phyloP scores from a whole-genome alignment of 2,113 vertebrate genomes.

The Myiozetetes cayanensis region DNA sequence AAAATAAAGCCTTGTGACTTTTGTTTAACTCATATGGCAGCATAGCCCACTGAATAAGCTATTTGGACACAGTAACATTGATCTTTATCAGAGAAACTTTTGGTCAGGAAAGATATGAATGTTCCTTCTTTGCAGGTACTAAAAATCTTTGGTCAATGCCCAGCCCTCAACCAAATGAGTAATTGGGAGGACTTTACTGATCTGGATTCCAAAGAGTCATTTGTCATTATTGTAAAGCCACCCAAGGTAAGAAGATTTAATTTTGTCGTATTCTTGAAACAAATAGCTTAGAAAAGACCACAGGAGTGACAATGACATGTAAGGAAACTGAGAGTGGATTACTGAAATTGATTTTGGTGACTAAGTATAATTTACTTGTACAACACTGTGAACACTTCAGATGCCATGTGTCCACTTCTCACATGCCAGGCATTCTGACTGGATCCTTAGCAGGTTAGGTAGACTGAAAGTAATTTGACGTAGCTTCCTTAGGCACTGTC shows the following conservation, averaged over 20 bases:
- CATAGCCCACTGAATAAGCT: neutral
- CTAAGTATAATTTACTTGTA: neutral
- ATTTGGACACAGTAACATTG: neutral
- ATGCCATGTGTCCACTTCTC: neutral
- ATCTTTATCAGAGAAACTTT: neutral
- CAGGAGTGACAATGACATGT: neutral
- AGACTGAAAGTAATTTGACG: neutral
- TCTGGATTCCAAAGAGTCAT: neutral
- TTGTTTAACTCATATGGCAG: neutral
- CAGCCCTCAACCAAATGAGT: neutral
- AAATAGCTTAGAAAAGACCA: neutral
- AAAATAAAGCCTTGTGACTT: neutral
- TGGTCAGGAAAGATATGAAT: neutral
- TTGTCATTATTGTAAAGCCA: neutral
- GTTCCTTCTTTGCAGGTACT: neutral
- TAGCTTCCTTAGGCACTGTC: neutral
- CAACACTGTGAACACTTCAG: neutral
- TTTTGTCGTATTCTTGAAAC: neutral
- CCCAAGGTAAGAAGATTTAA: neutral
- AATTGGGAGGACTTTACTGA: neutral
- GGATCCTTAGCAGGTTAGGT: neutral
- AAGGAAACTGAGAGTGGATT: neutral
- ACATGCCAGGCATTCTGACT: neutral
- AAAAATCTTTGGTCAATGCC: neutral
- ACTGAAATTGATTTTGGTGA: neutral